Conservation (phyloP, 2,888 invertebrate species). For the Catocala fraxini region DNA sequence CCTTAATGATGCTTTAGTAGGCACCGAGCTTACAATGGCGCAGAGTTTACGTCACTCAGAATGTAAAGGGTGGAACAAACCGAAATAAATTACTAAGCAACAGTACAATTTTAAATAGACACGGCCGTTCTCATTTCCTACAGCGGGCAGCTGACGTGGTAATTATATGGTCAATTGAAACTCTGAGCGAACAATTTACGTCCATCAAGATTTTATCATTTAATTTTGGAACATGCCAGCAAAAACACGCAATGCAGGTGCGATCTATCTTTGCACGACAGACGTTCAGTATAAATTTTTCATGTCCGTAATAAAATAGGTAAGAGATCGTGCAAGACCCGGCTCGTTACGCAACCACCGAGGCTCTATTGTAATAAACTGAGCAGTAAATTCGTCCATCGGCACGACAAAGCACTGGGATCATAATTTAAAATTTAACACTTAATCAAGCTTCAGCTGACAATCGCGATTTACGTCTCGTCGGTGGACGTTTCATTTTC, state of each 20-base stretch:
- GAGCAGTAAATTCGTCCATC: conserved; percentile 47
- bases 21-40: conserved; percentile 7
- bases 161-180: conserved; percentile 30
- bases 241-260: conserved; percentile 60
- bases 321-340: conserved; percentile 28
- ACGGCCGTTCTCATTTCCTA: conserved; percentile 26
- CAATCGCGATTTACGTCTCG: conserved; percentile 77
- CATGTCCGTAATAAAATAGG: conserved; percentile 56
- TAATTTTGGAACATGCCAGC: conserved; percentile 22
- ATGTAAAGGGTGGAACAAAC: conserved; percentile 11
- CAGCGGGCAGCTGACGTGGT: conserved; percentile 16
- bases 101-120: conserved; percentile 11
- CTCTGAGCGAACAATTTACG: conserved; percentile 25
- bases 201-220: conserved; percentile 43
- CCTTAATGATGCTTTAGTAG: conserved; percentile 23
- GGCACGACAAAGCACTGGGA: conserved; percentile 54
- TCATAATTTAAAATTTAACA: conserved; percentile 84
- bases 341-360: conserved; percentile 31
- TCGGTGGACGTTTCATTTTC: conserved; percentile 74
- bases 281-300: conserved; percentile 56
- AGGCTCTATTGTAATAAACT: conserved; percentile 38
- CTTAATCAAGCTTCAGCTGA: conserved; percentile 81
- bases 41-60: conserved; percentile 14
- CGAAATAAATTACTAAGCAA: conserved; percentile 17
- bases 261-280: conserved; percentile 47